These are phyloP conservation scores for Pantherophis guttatus DNA, from an alignment of 2,113 vertebrate genomes.

Conservation along the genomic window DNA sequence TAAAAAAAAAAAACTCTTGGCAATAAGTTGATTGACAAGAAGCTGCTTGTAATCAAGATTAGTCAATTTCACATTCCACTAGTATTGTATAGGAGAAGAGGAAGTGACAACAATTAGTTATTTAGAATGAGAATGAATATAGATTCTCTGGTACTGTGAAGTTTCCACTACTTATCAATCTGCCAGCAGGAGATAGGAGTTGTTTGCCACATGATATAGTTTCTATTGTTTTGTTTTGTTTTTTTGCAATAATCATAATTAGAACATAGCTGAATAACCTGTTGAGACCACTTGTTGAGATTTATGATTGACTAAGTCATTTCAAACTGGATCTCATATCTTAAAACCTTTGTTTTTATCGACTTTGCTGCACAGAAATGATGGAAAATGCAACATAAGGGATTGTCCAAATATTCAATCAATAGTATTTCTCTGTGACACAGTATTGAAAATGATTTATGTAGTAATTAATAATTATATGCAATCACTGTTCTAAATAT, in stretches of 20 bases:
- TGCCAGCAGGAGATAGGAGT: not conserved
- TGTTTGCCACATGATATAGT: not conserved
- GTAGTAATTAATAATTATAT: not conserved
- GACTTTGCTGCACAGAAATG: not conserved
- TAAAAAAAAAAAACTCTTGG: not conserved
- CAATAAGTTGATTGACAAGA: conserved; percentile 7
- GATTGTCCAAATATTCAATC: not conserved
- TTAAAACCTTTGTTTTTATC: not conserved
- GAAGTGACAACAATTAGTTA: not conserved
- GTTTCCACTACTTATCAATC: not conserved
- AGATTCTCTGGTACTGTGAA: not conserved
- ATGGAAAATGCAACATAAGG: not conserved
- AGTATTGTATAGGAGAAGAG: not conserved
- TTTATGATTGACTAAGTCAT: not conserved
- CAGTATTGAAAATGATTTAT: not conserved
- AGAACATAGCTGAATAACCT: not conserved
- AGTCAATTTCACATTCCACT: conserved; percentile 21
- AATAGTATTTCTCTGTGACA: not conserved
- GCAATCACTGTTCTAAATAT: not conserved
- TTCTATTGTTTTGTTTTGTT: not conserved
- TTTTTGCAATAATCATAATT: not conserved
- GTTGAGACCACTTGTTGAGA: not conserved
- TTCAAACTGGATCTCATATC: not conserved
- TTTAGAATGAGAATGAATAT: conserved; percentile 15
- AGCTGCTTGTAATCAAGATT: not conserved